Evolutionary conservation across 2,113 vertebrate species (phyloP), one percentile per base, ranked within the genome.

Genomic region (Bostrychus sinensis): DNA sequence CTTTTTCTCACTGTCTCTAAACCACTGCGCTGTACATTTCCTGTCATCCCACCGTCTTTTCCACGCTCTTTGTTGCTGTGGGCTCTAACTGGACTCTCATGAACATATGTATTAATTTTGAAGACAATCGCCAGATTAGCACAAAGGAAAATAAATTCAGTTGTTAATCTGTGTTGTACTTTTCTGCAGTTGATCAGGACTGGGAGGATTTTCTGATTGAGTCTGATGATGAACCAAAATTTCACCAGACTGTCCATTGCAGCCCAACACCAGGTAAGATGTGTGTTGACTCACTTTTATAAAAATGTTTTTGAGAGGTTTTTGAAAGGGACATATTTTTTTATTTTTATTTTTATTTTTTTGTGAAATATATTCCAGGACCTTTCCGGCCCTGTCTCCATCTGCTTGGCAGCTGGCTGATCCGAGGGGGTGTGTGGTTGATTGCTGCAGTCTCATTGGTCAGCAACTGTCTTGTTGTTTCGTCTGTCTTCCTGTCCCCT

Each of bases 361-460:
- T 25, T 48, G 22, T n/a, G n/a, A 0, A 32, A 16, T 4, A 1
- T n/a, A 5, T 50, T 48, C 4, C 83, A 98, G 96, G 96, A 14
- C 95, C 96, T 17, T 95, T 98, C 86, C 95, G 92, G 61, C 96
- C 96, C 0, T 98, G 96, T 78, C 92, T 94, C 54, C 90, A 93
- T 53, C 91, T 98, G 20, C 94, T 98, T 22, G 94, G 94, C 37
- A 95, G 94, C 86, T 98, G 96, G 96, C 85, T 96, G 75, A 92
- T 96, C 89, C 87, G 96, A 41, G 91, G 93, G 0, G 94, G 94
- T 8, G 95, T 98, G 54, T 98, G 96, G 96, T 91, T 91, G 62
- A 91, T 94, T 3, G 93, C 94, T 0, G 82, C 72, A 19, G 54
- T 97, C 81, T 93, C 95, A 5, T 88, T 97, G 22, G 66, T 92